These are phyloP conservation scores for Falco berigora DNA, from an alignment of 2,797 vertebrate genomes.

Conservation along the genomic window DNA sequence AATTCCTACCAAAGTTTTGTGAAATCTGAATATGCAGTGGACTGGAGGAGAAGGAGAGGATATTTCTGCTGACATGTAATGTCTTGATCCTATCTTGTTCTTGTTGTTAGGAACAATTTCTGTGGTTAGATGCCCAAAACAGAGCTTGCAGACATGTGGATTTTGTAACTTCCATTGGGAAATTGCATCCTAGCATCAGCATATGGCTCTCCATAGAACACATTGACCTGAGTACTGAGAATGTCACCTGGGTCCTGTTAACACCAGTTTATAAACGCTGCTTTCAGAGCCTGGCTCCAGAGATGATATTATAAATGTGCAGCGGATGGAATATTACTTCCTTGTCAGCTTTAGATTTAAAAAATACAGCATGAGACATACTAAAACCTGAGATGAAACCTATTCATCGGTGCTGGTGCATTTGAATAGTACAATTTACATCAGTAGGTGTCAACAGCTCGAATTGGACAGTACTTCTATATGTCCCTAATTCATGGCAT, in stretches of 20 bases:
- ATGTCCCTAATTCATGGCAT: neutral
- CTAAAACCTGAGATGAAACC: neutral
- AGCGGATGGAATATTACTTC: slow-evolving; percentile 6
- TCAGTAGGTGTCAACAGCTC: neutral
- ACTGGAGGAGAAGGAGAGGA: slow-evolving; percentile 1
- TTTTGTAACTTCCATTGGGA: neutral
- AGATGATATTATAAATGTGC: neutral
- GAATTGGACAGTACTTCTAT: neutral
- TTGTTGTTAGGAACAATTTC: slow-evolving; percentile 8
- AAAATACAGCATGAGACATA: neutral
- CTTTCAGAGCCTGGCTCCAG: neutral
- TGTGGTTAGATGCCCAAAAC: slow-evolving; percentile 23
- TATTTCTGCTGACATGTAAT: slow-evolving; percentile 46
- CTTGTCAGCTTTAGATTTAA: neutral
- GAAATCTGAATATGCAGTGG: slow-evolving; percentile 27
- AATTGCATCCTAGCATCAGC: neutral
- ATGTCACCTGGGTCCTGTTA: slow-evolving; percentile 12
- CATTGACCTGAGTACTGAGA: neutral
- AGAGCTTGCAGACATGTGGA: neutral
- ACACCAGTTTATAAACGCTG: neutral
- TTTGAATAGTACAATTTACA: neutral
- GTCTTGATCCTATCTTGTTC: slow-evolving; percentile 31
- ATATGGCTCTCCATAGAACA: neutral
- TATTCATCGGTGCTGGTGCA: neutral
- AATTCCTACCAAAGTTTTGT: slow-evolving; percentile 49